Conservation (phyloP, 2,888 invertebrate genomes). For the Meiosimyza decipiens region DNA sequence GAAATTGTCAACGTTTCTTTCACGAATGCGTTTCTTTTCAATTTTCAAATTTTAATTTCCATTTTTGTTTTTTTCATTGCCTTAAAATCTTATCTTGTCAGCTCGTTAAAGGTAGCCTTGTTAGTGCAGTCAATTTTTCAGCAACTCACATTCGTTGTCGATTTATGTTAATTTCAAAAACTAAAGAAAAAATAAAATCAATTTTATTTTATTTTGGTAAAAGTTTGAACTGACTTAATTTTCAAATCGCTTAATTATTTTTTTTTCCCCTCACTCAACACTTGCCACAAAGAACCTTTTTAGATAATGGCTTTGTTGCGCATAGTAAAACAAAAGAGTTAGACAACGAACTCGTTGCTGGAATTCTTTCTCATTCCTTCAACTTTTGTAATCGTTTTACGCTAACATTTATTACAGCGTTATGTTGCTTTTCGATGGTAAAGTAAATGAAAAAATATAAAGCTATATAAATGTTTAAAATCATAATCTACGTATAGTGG, state of each 20-base stretch:
- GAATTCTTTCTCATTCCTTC: not conserved
- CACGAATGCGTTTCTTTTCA: too few species aligned
- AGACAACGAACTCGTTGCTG: conserved; percentile 22
- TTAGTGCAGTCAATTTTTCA: conserved; percentile 57
- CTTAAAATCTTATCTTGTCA: conserved; percentile 55
- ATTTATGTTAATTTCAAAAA: conserved; percentile 38
- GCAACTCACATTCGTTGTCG: conserved; percentile 34
- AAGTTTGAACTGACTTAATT: not conserved
- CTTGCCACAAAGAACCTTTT: conserved; percentile 1
- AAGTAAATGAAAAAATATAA: too few species aligned
- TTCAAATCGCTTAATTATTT: conserved; percentile 26
- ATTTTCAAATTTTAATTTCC: not conserved
- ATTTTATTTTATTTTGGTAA: not conserved
- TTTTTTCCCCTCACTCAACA: not conserved
- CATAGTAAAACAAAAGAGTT: not conserved
- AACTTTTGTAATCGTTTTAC: too few species aligned
- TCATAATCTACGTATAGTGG: not conserved
- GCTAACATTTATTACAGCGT: too few species aligned
- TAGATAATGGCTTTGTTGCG: not conserved
- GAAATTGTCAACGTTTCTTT: too few species aligned
- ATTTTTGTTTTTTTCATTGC: conserved; percentile 20
- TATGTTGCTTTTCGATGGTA: too few species aligned
- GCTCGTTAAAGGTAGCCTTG: conserved; percentile 51
- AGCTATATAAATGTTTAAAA: not conserved
- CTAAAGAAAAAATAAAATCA: not conserved